These are phyloP conservation scores for Rissa tridactyla DNA, from an alignment of 2,113 vertebrate species.

Conservation along the genomic window DNA sequence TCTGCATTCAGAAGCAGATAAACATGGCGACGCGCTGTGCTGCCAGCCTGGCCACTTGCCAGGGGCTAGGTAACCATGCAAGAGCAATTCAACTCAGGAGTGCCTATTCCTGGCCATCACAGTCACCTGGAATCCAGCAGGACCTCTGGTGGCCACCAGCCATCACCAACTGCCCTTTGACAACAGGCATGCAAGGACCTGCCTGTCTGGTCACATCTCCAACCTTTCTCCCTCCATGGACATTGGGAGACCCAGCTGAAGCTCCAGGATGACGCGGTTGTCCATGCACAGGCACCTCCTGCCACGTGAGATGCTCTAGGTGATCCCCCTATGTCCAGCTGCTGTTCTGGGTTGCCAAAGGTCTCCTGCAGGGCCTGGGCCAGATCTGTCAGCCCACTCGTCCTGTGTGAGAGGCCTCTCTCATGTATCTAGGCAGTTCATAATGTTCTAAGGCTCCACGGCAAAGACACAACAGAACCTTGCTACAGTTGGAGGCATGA, in stretches of 20 bases:
- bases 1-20: background rate
- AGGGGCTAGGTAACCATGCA: background rate
- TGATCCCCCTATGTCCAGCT: background rate
- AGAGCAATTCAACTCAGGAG: background rate
- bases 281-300: background rate
- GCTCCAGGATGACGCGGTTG: background rate
- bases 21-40: background rate
- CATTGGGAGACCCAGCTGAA: background rate
- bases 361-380: background rate
- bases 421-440: background rate
- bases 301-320: background rate
- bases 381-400: background rate
- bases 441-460: no score
- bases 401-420: background rate
- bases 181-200: background rate
- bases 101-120: background rate
- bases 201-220: no score
- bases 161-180: background rate
- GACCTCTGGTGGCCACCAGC: background rate
- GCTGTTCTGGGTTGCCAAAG: background rate
- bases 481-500: background rate
- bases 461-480: background rate
- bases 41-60: background rate
- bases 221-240: background rate
- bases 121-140: background rate